Base-by-base conservation (phyloP, 2,113 vertebrate genomes). In the Lampris incognitus region DNA sequence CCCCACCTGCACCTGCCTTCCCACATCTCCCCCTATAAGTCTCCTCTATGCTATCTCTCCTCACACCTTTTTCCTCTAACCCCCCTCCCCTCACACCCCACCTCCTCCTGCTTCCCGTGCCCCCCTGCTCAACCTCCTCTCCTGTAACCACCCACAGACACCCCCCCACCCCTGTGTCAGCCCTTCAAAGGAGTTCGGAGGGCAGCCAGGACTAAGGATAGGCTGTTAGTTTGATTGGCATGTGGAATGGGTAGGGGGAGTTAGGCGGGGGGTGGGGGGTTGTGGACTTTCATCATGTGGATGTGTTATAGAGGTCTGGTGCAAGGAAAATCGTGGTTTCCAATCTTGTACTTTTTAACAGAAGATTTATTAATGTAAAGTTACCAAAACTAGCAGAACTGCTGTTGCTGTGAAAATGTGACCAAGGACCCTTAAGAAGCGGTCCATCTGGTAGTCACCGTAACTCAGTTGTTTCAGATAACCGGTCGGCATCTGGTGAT, bases 181-280 rank as follows among this genome's bases (percentile, higher is more conserved):
- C 76, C 66, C 81, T 54, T 84, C 89, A 77, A 59, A 67, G 69
- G 39, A 79, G 74, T 24, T 9, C 11, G 54, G 54, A 24, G 11
- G 13, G 54, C 3, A 60, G 66, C 65, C 36, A 5, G 73, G 61
- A 83, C 59, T 69, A 65, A 63, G 70, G 68, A 54, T 24, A 67
- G 67, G 49, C 70, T 24, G 61, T 84, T 72, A 59, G 38, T 82
- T 89, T 91, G 88, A 92, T 66, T 85, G 91, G 72, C 91, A 83
- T 79, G 37, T 76, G 39, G 73, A 80, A 68, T 52, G 46, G 71
- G 79, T 48, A 42, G 60, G n/a, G 24, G 60, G 39, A 5, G 39
- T 57, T 66, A 39, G 77, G 84, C 48, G 4, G 50, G 81, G 69
- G 5, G 36, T 60, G 57, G 74, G 66, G 84, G 86, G 66, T 24